phyloP scores from a whole-genome alignment of 2,888 invertebrate species.

The Ctena decussata region DNA sequence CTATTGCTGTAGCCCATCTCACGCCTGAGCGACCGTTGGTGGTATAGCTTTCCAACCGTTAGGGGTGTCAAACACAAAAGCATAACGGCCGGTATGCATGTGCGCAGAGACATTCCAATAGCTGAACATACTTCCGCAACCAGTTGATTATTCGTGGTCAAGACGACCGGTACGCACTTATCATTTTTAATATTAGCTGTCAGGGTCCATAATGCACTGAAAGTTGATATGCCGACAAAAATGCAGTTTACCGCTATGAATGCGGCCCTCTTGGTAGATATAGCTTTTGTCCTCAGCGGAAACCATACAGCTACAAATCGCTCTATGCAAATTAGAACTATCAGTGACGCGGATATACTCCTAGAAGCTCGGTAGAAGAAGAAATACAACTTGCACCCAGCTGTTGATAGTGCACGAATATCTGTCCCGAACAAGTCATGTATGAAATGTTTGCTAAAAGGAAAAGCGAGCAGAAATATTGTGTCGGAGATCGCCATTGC shows the following conservation, averaged over 20 bases:
- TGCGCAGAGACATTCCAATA: neutral
- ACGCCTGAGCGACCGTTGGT: neutral
- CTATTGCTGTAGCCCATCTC: neutral
- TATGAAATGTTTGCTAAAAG: neutral
- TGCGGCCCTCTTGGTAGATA: neutral
- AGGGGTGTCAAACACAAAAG: neutral
- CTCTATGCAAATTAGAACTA: neutral
- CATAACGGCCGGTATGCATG: neutral
- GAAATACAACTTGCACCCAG: neutral
- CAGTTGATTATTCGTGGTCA: neutral
- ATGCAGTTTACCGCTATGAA: neutral
- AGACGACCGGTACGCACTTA: neutral
- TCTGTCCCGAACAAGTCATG: neutral
- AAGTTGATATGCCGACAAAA: neutral
- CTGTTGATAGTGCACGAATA: neutral
- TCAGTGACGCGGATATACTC: neutral
- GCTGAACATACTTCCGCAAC: neutral
- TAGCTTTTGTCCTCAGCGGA: neutral
- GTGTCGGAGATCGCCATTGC: neutral
- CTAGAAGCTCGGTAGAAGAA: neutral
- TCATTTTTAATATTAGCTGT: neutral
- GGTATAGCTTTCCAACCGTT: neutral
- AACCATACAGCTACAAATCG: neutral
- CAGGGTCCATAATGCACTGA: neutral
- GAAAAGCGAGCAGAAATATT: neutral